These are phyloP conservation scores for Frieseomelitta varia DNA, from an alignment of 1,140 invertebrate genomes.

Conservation along the genomic window DNA sequence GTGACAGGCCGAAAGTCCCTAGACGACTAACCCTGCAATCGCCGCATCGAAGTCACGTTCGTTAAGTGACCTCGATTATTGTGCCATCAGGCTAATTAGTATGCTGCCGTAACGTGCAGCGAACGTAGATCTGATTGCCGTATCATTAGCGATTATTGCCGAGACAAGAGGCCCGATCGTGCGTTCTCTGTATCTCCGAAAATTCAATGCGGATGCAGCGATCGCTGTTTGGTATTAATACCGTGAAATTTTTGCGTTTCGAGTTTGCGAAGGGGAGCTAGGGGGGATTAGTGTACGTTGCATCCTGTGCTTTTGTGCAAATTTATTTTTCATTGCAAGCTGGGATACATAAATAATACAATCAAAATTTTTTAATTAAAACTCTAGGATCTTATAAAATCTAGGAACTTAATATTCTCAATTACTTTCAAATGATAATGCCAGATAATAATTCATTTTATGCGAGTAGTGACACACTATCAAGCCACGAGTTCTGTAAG, in stretches of 20 bases:
- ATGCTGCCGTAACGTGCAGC: conserved; percentile 39
- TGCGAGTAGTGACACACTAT: too few species aligned
- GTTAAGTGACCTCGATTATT: conserved; percentile 46
- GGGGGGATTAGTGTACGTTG: too few species aligned
- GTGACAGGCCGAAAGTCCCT: conserved; percentile 5
- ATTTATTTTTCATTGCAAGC: too few species aligned
- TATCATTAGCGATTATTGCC: conserved; percentile 41
- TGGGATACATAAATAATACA: too few species aligned
- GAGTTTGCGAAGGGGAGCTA: too few species aligned
- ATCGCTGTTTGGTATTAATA: not conserved
- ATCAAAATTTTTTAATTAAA: too few species aligned
- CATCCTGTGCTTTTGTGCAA: too few species aligned
- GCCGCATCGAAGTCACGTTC: conserved; percentile 1
- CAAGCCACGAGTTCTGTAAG: not conserved
- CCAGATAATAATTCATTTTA: too few species aligned
- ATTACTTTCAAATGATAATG: too few species aligned
- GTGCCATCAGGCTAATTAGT: conserved; percentile 43
- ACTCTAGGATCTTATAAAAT: too few species aligned
- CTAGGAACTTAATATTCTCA: too few species aligned
- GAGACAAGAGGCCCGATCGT: not conserved
- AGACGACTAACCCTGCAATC: not conserved
- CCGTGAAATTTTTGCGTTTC: not conserved
- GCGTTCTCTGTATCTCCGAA: conserved; percentile 42
- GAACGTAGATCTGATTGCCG: conserved; percentile 55
- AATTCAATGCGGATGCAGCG: not conserved